phyloP scores from a whole-genome alignment of 2,888 invertebrate species.

The Sialis lutaria region DNA sequence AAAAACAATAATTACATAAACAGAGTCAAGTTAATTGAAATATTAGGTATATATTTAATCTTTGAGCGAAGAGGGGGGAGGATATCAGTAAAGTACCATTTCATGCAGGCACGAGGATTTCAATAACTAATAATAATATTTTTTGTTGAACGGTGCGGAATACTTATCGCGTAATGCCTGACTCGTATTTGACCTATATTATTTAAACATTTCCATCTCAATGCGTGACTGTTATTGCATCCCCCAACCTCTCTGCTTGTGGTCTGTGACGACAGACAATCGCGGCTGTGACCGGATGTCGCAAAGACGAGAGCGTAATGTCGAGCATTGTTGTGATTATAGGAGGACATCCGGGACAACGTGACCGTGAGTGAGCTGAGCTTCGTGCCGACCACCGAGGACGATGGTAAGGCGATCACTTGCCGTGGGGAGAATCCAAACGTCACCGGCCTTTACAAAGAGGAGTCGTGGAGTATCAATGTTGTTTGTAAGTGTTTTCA shows the following conservation, averaged over 20 bases:
- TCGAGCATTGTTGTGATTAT: constrained; percentile 57
- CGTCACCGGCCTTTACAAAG: constrained; percentile 65
- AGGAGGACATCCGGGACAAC: constrained; percentile 70
- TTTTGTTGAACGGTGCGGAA: too few species aligned
- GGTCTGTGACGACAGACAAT: constrained; percentile 74
- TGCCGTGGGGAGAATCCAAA: constrained; percentile 85
- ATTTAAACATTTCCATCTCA: too few species aligned
- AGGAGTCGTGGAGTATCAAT: constrained; percentile 73
- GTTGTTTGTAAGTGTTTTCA: constrained; percentile 70
- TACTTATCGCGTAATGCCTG: too few species aligned
- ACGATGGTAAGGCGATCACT: constrained; percentile 75
- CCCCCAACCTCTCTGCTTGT: constrained; percentile 30
- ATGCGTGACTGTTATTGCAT: too few species aligned
- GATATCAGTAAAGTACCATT: too few species aligned
- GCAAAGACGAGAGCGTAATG: constrained; percentile 69
- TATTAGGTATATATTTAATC: too few species aligned
- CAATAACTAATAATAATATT: too few species aligned
- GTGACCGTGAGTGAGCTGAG: constrained; percentile 71
- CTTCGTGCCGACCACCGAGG: constrained; percentile 76
- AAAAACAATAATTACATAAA: too few species aligned
- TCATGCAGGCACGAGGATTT: too few species aligned
- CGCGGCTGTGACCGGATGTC: constrained; percentile 75
- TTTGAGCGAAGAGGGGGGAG: too few species aligned
- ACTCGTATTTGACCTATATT: too few species aligned
- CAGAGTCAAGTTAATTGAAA: too few species aligned